Conservation (phyloP, 2,797 vertebrate genomes). For the Limosa lapponica region DNA sequence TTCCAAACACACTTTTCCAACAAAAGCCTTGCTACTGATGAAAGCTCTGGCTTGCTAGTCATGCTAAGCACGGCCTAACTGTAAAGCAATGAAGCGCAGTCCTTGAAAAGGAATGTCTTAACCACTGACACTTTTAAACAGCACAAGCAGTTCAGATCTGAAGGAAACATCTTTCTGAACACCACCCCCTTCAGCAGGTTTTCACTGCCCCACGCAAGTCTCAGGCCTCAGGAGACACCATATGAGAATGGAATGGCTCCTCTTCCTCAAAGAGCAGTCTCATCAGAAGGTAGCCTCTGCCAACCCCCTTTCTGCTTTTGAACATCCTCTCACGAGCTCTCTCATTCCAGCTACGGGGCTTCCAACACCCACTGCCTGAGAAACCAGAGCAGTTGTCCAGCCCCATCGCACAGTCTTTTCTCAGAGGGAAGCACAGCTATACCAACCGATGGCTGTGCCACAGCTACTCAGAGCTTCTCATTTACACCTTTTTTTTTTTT, state of each 20-base stretch:
- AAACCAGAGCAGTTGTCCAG: not conserved
- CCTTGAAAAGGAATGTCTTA: not conserved
- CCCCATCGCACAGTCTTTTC: not conserved
- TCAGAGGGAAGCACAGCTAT: not conserved
- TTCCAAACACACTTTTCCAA: not conserved
- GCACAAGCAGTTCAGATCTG: not conserved
- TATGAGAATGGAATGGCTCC: not conserved
- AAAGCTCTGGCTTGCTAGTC: not conserved
- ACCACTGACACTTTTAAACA: not conserved
- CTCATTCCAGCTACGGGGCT: not conserved
- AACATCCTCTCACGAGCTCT: not conserved
- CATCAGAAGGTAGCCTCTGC: not conserved
- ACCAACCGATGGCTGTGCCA: not conserved
- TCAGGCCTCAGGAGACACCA: not conserved
- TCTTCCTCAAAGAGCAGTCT: not conserved
- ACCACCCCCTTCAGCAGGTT: not conserved
- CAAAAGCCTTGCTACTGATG: not conserved
- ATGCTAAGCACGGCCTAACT: not conserved
- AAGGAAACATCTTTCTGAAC: not conserved
- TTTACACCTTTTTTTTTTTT: not conserved
- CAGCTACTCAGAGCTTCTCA: not conserved
- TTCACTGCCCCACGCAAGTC: not conserved
- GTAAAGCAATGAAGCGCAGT: not conserved
- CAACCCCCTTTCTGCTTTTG: not conserved
- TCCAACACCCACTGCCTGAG: not conserved